Evolutionary conservation across 2,888 invertebrate species (phyloP), one percentile per base, ranked within the genome.

Genomic region (Orthosia incerta): DNA sequence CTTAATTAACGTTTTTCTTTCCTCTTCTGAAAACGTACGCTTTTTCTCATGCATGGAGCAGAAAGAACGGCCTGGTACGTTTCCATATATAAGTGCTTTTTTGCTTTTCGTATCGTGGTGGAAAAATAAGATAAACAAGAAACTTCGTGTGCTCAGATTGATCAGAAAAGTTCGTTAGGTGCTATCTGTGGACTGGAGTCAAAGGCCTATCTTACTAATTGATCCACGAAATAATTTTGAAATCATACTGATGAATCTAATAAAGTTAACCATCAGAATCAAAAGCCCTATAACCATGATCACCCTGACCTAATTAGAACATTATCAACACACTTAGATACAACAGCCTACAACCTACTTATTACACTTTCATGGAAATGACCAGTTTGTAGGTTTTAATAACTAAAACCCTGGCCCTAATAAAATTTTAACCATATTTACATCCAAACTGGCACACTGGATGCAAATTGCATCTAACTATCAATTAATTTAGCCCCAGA

Each of bases 401-500:
- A n/a, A 62, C 4, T 3, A 23, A 62, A 39, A 26, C 80, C 66
- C n/a, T 82, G 80, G 13, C 83, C 83, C 26, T 59, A 60, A 50
- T 61, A 39, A 16, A 15, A 11, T 56, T 20, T 15, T 77, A 50
- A 70, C 26, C 4, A 60, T 48, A 23, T 5, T 39, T 12, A n/a
- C 16, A 9, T 11, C 23, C 48, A 48, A 64, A 1, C 39, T 12
- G 18, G 18, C 62, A 48, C 57, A 26, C 45, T 23, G 39, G 9
- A 45, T 64, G 66, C 57, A 71, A 64, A 62, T 59, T 57, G 12
- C n/a, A 26, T 16, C 62, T 69, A 68, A 57, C 4, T 46, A 39
- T 20, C 15, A 62, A 67, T 70, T 81, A 65, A 64, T 56, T 78
- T 4, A 31, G n/a, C 48, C 69, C 66, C 79, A 62, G 2, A 15